Evolutionary conservation across 2,888 invertebrate species (phyloP).

Genomic region (Parascotia fuliginaria): DNA sequence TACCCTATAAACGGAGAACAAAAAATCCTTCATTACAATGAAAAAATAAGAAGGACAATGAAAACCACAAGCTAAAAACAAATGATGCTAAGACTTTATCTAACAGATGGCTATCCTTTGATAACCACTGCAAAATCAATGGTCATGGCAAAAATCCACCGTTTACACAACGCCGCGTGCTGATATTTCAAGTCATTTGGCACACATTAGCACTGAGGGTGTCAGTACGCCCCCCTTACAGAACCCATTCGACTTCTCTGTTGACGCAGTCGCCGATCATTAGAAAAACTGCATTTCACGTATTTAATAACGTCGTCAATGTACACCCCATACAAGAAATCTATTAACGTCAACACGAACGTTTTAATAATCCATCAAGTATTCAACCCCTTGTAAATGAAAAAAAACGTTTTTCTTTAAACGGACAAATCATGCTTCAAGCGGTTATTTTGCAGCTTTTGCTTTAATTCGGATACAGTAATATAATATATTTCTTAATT

Average conservation of each 20-base stretch:
- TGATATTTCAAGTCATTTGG: constrained; percentile 66
- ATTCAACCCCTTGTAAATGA: constrained; percentile 55
- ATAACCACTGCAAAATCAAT: constrained; percentile 26
- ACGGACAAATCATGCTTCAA: constrained; percentile 17
- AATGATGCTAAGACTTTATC: constrained; percentile 19
- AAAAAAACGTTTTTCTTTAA: constrained; percentile 36
- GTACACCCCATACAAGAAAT: constrained; percentile 72
- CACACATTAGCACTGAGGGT: constrained; percentile 59
- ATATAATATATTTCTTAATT: no score
- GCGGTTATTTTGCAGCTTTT: constrained; percentile 18
- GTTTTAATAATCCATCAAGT: constrained; percentile 73
- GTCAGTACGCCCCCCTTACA: constrained; percentile 34
- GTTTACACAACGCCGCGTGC: constrained; percentile 43
- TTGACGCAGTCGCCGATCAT: constrained; percentile 54
- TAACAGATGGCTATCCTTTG: constrained; percentile 20
- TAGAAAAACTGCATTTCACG: constrained; percentile 83
- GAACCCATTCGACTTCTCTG: constrained; percentile 41
- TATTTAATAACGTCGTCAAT: constrained; percentile 79
- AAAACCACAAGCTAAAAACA: constrained; percentile 1
- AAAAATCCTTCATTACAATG: no score
- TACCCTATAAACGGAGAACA: background rate
- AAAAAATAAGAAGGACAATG: background rate
- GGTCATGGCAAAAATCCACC: constrained; percentile 36
- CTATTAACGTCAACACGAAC: constrained; percentile 78
- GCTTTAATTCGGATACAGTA: no score